phyloP scores from a whole-genome alignment of 1,140 invertebrate species.

The Antheraea pernyi region DNA sequence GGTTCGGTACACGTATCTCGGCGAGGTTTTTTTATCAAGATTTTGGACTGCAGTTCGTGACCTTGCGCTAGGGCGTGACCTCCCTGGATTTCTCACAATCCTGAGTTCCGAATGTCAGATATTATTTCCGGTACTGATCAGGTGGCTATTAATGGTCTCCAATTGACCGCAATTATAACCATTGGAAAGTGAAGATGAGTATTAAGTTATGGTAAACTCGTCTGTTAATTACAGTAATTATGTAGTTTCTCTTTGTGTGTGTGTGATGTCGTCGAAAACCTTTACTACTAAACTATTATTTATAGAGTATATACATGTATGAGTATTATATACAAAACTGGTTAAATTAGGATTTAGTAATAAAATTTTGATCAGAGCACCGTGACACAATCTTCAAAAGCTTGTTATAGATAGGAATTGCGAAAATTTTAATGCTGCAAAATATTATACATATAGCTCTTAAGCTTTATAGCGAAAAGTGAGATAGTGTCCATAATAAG shows the following conservation, averaged over 20 bases:
- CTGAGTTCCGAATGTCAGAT: conserved; percentile 32
- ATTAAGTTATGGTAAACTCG: neutral
- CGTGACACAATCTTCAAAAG: too few relatives aligned
- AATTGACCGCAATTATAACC: neutral
- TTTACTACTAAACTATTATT: neutral
- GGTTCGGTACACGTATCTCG: conserved; percentile 44
- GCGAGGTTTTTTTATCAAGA: conserved; percentile 38
- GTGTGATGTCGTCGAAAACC: neutral
- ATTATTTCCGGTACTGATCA: neutral
- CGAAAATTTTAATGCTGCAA: too few relatives aligned
- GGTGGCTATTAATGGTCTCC: neutral
- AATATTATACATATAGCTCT: too few relatives aligned
- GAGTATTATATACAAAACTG: neutral
- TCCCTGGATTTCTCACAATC: conserved; percentile 32
- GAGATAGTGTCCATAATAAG: too few relatives aligned
- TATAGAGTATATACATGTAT: neutral
- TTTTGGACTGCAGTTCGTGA: conserved; percentile 31
- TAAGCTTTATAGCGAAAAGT: too few relatives aligned
- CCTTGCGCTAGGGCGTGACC: conserved; percentile 41
- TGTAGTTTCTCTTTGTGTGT: neutral
- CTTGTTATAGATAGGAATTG: too few relatives aligned
- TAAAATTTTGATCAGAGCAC: too few relatives aligned
- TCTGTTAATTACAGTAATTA: neutral
- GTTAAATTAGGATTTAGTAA: neutral
- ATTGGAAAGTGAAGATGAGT: neutral